Conservation (phyloP, 2,113 vertebrate species). For the Zosterops pallidus region DNA sequence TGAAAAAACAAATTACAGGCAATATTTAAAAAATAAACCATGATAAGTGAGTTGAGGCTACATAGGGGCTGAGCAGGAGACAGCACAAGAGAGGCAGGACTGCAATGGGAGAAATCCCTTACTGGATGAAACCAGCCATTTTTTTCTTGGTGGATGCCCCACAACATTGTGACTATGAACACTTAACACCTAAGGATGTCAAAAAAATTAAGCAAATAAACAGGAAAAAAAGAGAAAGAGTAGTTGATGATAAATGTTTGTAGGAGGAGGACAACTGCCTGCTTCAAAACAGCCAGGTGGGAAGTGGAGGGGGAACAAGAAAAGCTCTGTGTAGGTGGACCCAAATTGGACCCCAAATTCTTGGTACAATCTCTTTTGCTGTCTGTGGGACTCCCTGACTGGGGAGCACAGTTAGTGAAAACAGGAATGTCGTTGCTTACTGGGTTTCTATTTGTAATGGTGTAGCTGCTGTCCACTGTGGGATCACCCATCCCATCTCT, state of each 20-base stretch:
- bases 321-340: neutral
- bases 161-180: neutral
- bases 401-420: neutral
- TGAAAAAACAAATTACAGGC: neutral
- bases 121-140: neutral
- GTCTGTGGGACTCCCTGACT: neutral
- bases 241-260: neutral
- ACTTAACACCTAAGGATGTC: neutral
- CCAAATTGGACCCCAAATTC: neutral
- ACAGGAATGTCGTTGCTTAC: neutral
- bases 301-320: neutral
- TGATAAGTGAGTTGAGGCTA: neutral
- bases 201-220: neutral
- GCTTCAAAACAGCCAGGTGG: neutral
- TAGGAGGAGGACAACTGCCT: neutral
- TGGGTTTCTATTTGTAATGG: neutral
- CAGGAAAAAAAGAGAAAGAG: neutral
- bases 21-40: neutral
- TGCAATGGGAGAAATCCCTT: neutral
- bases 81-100: neutral
- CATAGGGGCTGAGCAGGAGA: neutral
- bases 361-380: neutral
- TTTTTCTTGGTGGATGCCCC: neutral
- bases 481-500: neutral
- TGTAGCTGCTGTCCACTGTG: neutral